Evolutionary conservation across 2,113 vertebrate species (phyloP), one percentile per base, ranked within the genome.

Genomic region (Apteryx owenii): DNA sequence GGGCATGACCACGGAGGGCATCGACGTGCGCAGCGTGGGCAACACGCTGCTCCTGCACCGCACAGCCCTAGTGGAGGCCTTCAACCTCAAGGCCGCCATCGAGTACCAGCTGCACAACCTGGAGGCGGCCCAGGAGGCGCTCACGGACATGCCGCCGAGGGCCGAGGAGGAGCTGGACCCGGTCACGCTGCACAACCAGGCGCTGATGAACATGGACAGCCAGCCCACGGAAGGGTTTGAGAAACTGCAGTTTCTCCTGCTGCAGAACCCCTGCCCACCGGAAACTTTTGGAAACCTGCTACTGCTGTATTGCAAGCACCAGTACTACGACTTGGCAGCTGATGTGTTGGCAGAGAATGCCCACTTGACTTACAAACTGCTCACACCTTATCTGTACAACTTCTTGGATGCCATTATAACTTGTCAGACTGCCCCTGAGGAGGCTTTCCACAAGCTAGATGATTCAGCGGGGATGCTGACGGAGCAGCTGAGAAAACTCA

Each of bases 301-400:
- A 25, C 97, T 99, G 48, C 99, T 99, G 50, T 99, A 99, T 95
- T 99, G 99, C 97, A 98, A 98, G 85, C 96, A 98, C 68, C 98
- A 99, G 97, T 99, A 99, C 95, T 99, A 99, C 2, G 99, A 99
- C 98, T 97, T 99, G 94, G 99, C 99, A 22, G 99, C 99, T 10
- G 99, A 99, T 60, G 99, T 99, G 62, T 97, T 99, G 98, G 99
- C 99, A 73, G 99, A 99, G 94, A 99, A 99, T 50, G 99, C 99
- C 26, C 99, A 99, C 58, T 98, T 99, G 81, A 99, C 99, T 19
- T 99, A 99, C 93, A 99, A 99, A 94, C 98, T 99, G 89, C 99
- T 99, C 66, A 98, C 99, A 1, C 98, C 99, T 44, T 99, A 99
- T 92, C 98, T 99, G 90, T 99, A 99, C 77, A 99, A 99, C 96